Evolutionary conservation across 1,140 invertebrate species (phyloP).

Genomic region (Ylistrum balloti): DNA sequence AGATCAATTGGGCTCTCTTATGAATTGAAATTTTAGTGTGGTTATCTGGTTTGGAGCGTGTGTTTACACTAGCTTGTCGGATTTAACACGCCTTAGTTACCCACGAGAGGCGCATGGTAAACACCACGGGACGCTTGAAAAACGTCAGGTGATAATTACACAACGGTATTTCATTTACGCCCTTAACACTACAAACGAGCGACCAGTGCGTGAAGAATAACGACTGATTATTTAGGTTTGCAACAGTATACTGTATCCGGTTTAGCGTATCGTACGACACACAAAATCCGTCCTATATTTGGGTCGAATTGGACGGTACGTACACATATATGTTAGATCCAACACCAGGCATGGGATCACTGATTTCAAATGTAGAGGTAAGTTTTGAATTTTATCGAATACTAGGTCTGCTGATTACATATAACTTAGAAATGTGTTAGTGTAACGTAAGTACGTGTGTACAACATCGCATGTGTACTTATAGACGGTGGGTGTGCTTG

Average conservation of each 20-base stretch:
- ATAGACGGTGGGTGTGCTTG: too few relatives aligned
- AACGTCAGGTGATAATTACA: neutral
- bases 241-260: neutral
- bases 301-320: neutral
- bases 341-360: neutral
- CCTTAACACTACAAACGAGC: neutral
- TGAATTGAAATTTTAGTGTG: too few relatives aligned
- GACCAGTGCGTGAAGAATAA: neutral
- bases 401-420: too few relatives aligned
- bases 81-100: neutral
- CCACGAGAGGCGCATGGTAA: neutral
- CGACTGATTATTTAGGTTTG: slow-evolving; percentile 32
- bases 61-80: too few relatives aligned
- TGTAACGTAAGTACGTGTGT: too few relatives aligned
- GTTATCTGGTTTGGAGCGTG: too few relatives aligned
- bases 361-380: neutral
- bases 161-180: neutral
- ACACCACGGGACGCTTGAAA: neutral
- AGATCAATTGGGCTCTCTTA: too few relatives aligned
- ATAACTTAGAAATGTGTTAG: too few relatives aligned
- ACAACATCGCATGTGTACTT: too few relatives aligned
- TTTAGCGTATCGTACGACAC: neutral
- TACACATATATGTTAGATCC: neutral
- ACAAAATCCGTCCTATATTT: neutral
- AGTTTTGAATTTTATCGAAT: neutral